Conservation (phyloP, 37 sponge, comb jelly and placozoan species). For the Hormiphora californensis region DNA sequence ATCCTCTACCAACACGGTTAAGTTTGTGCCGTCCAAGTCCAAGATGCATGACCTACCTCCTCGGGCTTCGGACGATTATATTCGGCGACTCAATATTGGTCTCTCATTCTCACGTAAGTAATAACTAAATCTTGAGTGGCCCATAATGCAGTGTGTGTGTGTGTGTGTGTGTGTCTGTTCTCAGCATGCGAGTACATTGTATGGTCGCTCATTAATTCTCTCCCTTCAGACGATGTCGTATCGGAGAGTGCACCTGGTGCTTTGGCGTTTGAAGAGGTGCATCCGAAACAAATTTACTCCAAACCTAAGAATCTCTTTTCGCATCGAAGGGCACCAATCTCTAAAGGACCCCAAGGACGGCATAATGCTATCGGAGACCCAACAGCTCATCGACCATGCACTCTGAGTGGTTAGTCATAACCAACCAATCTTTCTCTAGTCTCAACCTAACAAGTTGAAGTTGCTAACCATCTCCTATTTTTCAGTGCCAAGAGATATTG, state of each 20-base stretch:
- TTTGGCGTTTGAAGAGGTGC: not conserved
- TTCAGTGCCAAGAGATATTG: not conserved
- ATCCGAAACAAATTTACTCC: not conserved
- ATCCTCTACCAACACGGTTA: constrained; percentile 4
- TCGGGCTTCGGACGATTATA: constrained; percentile 15
- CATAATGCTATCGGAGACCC: constrained; percentile 53
- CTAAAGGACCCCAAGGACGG: constrained; percentile 34
- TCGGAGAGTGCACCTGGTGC: constrained; percentile 43
- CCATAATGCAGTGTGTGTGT: too few species aligned
- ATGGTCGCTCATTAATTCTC: too few species aligned
- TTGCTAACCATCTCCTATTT: not conserved
- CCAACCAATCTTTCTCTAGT: not conserved
- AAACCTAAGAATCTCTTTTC: not conserved
- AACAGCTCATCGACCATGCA: not conserved
- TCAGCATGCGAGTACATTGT: too few species aligned
- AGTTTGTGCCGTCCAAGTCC: not conserved
- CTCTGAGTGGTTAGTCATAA: not conserved
- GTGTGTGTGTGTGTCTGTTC: too few species aligned
- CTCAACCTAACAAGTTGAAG: not conserved
- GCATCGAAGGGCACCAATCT: not conserved
- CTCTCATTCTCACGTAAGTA: not conserved
- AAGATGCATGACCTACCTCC: not conserved
- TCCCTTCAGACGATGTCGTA: too few species aligned
- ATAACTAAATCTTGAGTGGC: too few species aligned
- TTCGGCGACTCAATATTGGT: not conserved